Evolutionary conservation across 2,888 invertebrate genomes (phyloP).

Genomic region (Sarcophaga carnaria): DNA sequence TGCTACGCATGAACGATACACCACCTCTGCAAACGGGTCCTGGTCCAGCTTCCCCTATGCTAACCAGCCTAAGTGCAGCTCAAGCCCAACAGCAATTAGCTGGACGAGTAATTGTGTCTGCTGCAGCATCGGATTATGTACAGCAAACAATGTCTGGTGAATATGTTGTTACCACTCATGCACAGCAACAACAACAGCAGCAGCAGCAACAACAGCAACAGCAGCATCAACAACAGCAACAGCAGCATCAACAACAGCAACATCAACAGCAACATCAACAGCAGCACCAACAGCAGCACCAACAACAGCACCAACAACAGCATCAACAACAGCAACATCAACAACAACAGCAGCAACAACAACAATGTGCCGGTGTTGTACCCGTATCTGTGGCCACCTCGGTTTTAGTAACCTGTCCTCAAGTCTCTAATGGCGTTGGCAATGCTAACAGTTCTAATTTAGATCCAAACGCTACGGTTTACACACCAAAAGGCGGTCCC

Average conservation of each 20-base stretch:
- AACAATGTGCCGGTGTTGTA: conserved; percentile 73
- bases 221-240: conserved; percentile 66
- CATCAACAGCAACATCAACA: conserved; percentile 71
- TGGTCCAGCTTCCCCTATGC: conserved; percentile 82
- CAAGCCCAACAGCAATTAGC: conserved; percentile 72
- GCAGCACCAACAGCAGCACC: conserved; percentile 71
- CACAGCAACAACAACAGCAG: conserved; percentile 62
- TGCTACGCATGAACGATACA: conserved; percentile 84
- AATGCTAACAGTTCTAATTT: conserved; percentile 83
- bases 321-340: conserved; percentile 66
- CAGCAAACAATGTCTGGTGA: conserved; percentile 73
- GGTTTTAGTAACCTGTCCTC: conserved; percentile 73
- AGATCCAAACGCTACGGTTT: conserved; percentile 95
- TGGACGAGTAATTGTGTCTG: conserved; percentile 65
- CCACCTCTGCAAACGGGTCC: conserved; percentile 78
- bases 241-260: conserved; percentile 73
- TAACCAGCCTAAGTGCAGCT: conserved; percentile 75
- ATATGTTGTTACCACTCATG: conserved; percentile 63
- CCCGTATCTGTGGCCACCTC: conserved; percentile 77
- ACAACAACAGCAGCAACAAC: conserved; percentile 70
- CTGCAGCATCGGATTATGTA: conserved; percentile 71
- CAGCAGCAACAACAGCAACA: conserved; percentile 69
- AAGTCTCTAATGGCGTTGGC: conserved; percentile 63
- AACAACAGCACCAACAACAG: conserved; percentile 67
- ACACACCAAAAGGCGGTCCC: conserved; percentile 90